Conservation (phyloP, 1,140 invertebrate genomes). For the Lucilia cuprina region DNA sequence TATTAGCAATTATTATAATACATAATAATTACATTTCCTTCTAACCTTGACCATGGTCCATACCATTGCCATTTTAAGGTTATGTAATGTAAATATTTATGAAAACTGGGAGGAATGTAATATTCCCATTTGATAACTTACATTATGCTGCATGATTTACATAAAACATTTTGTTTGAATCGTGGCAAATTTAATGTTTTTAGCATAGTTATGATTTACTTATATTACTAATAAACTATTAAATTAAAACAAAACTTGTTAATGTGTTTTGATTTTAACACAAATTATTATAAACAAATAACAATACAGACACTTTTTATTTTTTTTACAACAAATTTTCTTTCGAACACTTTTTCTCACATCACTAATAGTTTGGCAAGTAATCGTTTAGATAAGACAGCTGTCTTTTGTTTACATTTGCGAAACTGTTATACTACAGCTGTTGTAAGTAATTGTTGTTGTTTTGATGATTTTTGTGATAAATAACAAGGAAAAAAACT, state of each 20-base stretch:
- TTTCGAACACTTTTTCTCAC: background rate
- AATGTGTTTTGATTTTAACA: background rate
- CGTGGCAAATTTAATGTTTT: background rate
- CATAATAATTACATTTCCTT: background rate
- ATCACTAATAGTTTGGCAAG: background rate
- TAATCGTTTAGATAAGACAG: background rate
- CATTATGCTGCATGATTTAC: background rate
- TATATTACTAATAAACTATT: background rate
- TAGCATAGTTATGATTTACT: background rate
- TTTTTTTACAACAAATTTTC: background rate
- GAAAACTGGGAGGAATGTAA: background rate
- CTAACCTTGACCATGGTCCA: slow-evolving; percentile 22
- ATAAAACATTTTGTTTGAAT: background rate
- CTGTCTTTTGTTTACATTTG: slow-evolving; percentile 3
- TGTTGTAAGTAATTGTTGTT: background rate
- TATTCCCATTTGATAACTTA: slow-evolving; percentile 2
- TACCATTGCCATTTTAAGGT: background rate
- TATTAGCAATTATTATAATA: too few relatives aligned
- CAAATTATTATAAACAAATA: background rate
- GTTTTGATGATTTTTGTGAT: background rate
- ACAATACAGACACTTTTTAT: background rate
- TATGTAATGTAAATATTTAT: slow-evolving; percentile 29
- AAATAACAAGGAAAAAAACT: too few relatives aligned
- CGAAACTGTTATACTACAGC: background rate
- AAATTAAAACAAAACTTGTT: background rate